These are phyloP conservation scores for Chlorocebus sabaeus DNA, from an alignment of 2,113 vertebrate species.

Conservation along the genomic window DNA sequence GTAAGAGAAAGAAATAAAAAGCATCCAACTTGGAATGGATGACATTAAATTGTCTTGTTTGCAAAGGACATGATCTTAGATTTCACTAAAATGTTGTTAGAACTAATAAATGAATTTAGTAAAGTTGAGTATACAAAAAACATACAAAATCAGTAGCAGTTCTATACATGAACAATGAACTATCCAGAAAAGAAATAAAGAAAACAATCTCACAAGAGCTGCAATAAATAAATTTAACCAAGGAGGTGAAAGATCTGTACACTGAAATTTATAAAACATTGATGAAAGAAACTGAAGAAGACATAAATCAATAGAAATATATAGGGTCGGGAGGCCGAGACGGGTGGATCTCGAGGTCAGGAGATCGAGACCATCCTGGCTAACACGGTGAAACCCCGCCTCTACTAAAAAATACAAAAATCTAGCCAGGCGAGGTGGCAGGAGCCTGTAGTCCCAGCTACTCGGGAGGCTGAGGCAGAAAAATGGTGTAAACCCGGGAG, in stretches of 20 bases:
- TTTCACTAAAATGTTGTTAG: not conserved
- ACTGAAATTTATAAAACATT: not conserved
- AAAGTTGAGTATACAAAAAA: not conserved
- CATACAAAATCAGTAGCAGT: not conserved
- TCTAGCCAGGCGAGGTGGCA: too few species aligned
- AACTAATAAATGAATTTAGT: not conserved
- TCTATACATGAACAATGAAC: not conserved
- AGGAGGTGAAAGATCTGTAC: not conserved
- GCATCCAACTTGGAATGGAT: not conserved
- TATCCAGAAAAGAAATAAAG: not conserved
- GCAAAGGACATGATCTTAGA: not conserved
- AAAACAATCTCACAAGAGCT: not conserved
- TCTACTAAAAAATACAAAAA: too few species aligned
- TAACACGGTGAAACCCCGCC: too few species aligned
- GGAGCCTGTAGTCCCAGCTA: too few species aligned
- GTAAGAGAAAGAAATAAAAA: not conserved
- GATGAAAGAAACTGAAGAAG: not conserved
- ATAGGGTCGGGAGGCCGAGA: not conserved
- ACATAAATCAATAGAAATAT: not conserved
- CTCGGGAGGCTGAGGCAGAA: too few species aligned
- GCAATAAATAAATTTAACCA: not conserved
- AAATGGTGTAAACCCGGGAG: too few species aligned
- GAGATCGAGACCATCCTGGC: too few species aligned
- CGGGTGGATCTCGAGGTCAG: too few species aligned
- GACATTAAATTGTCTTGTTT: not conserved